Conservation (phyloP, 2,888 invertebrate species). For the Drosophila peninsularis region DNA sequence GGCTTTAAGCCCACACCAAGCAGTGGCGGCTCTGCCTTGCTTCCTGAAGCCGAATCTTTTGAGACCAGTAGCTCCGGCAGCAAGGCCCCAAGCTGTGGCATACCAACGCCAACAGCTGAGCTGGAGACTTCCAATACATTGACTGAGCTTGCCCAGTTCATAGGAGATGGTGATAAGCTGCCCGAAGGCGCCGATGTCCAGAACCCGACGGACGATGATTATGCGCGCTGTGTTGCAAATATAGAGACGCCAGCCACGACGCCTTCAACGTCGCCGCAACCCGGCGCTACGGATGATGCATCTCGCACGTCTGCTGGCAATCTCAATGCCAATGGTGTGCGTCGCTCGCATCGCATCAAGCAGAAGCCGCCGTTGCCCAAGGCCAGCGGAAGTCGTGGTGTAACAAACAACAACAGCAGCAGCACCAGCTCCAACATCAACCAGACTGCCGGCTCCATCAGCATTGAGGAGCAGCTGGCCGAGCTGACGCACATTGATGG, state of each 20-base stretch:
- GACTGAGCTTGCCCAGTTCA: conserved; percentile 79
- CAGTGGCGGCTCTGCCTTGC: conserved; percentile 8
- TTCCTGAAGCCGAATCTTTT: conserved; percentile 43
- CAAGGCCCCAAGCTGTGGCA: conserved; percentile 9
- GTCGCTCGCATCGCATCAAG: conserved; percentile 91
- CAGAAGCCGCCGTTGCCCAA: conserved; percentile 87
- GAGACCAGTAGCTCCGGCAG: conserved; percentile 33
- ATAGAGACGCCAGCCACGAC: conserved; percentile 77
- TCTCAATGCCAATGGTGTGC: conserved; percentile 81
- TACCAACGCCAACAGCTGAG: conserved; percentile 36
- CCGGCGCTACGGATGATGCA: neutral
- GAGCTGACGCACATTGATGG: conserved; percentile 80
- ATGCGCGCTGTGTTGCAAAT: conserved; percentile 41
- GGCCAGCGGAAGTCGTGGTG: conserved; percentile 86
- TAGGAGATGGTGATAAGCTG: conserved; percentile 61
- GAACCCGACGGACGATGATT: conserved; percentile 25
- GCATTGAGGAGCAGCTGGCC: conserved; percentile 76
- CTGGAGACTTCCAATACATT: conserved; percentile 74
- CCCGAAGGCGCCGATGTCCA: conserved; percentile 9
- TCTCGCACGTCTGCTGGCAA: neutral
- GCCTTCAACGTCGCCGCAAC: conserved; percentile 63
- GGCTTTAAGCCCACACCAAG: neutral
- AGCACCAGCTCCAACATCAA: conserved; percentile 83
- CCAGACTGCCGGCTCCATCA: conserved; percentile 26
- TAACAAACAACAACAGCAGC: conserved; percentile 86